These are phyloP conservation scores for Glandiceps talaboti DNA, from an alignment of 53 echinoderm and acorn worm genomes.

Conservation along the genomic window DNA sequence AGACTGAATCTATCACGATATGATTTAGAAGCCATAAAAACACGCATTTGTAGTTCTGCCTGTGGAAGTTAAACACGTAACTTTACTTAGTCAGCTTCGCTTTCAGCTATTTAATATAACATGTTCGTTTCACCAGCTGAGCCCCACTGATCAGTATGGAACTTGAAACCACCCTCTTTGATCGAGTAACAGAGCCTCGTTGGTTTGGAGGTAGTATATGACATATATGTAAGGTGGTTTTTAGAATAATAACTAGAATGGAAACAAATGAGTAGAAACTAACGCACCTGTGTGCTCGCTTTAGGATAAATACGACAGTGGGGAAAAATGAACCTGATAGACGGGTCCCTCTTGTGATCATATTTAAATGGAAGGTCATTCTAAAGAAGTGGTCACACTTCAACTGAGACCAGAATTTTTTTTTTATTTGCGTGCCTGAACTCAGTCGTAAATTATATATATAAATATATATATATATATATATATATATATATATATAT, in stretches of 20 bases:
- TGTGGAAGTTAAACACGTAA: neutral
- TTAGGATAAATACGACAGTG: too few species aligned
- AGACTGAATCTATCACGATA: neutral
- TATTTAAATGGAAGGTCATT: too few species aligned
- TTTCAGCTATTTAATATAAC: neutral
- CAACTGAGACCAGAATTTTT: too few species aligned
- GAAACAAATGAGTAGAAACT: neutral
- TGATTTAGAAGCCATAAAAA: neutral
- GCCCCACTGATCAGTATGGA: neutral
- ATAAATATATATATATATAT: too few species aligned
- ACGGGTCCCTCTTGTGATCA: too few species aligned
- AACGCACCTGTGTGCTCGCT: neutral
- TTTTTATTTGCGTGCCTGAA: too few species aligned
- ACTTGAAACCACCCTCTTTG: neutral
- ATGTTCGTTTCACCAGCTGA: neutral
- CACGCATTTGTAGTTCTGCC: neutral
- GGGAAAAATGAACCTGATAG: too few species aligned
- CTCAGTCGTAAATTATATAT: too few species aligned
- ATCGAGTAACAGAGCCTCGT: neutral
- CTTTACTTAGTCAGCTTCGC: neutral
- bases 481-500: too few species aligned
- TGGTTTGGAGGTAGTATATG: neutral
- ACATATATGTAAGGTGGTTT: neutral
- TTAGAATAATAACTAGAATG: neutral
- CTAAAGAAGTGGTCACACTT: too few species aligned